Percentiles rank a stretch among this genome's conserved stretches.
These are phyloP conservation scores for Clytia hemisphaerica DNA, from an alignment of 30 jellyfish, hydroid and myxozoan species.

Conservation along the genomic window DNA sequence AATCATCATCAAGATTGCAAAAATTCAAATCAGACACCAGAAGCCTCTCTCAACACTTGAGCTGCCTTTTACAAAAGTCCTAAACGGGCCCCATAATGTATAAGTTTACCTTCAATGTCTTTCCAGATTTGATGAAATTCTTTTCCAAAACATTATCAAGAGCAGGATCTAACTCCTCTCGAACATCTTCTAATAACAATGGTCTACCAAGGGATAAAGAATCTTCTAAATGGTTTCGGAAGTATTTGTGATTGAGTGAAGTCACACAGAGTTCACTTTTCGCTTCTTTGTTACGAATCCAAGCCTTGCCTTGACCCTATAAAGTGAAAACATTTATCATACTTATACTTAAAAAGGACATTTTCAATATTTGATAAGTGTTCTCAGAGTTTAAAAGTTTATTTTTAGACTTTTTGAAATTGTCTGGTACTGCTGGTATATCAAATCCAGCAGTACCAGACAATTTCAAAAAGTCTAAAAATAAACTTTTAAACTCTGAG, in stretches of 20 bases:
- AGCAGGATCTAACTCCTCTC: slow-evolving; percentile 56
- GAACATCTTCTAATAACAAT: slow-evolving; percentile 40
- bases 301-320: slow-evolving; percentile 85
- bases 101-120: slow-evolving; percentile 47
- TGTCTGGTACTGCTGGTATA: no score
- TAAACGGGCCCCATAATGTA: no score
- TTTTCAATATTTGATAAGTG: neutral
- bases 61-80: no score
- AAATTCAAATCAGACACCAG: no score
- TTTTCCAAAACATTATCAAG: slow-evolving; percentile 53
- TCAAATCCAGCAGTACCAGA: no score
- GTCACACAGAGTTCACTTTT: slow-evolving; percentile 37
- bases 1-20: no score
- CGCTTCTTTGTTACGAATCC: slow-evolving; percentile 76
- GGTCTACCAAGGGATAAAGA: slow-evolving; percentile 53
- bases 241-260: slow-evolving; percentile 43
- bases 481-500: neutral
- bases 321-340: neutral
- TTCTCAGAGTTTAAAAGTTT: neutral
- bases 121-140: slow-evolving; percentile 60
- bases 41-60: no score
- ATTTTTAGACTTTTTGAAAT: neutral
- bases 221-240: slow-evolving; percentile 58
- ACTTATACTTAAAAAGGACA: neutral
- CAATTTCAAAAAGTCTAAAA: no score